These are phyloP conservation scores for Tigriopus californicus DNA, from an alignment of 2,888 invertebrate genomes.

Conservation along the genomic window DNA sequence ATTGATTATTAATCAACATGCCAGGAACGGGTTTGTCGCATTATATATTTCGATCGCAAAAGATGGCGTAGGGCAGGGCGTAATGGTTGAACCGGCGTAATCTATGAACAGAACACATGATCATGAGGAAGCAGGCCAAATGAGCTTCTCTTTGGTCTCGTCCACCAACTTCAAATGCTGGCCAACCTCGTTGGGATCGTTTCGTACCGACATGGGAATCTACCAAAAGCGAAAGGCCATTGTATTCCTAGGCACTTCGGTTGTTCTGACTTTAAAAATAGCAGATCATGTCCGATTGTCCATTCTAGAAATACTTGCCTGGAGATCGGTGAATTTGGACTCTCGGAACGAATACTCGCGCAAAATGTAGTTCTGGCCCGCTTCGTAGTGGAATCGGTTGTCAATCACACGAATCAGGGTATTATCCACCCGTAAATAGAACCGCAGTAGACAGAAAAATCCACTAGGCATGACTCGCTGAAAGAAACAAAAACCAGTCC, in stretches of 20 bases:
- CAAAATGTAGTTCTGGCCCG: slow-evolving; percentile 52
- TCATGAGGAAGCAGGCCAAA: no score
- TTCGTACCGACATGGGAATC: slow-evolving; percentile 40
- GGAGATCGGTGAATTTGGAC: slow-evolving; percentile 46
- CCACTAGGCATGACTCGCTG: slow-evolving; percentile 91
- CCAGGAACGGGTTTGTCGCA: no score
- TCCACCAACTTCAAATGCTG: slow-evolving; percentile 41
- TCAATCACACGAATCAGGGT: slow-evolving; percentile 73
- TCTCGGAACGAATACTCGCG: slow-evolving; percentile 65
- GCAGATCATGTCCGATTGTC: no score
- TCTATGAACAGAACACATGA: no score
- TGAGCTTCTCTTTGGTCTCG: slow-evolving; percentile 31
- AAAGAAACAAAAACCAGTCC: no score
- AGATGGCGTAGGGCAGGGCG: no score
- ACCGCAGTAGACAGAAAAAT: slow-evolving; percentile 72
- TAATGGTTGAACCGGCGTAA: no score
- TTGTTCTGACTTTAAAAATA: no score
- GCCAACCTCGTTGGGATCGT: slow-evolving; percentile 47
- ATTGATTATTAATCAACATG: no score
- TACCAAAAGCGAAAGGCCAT: no score
- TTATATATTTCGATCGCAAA: no score
- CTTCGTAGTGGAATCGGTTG: slow-evolving; percentile 63
- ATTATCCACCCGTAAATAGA: slow-evolving; percentile 82
- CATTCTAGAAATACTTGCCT: slow-evolving; percentile 30
- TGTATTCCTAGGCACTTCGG: no score